Percentiles rank a stretch among this genome's conserved stretches.
Conservation (phyloP, 2,113 vertebrate species). For the Maccullochella peelii region DNA sequence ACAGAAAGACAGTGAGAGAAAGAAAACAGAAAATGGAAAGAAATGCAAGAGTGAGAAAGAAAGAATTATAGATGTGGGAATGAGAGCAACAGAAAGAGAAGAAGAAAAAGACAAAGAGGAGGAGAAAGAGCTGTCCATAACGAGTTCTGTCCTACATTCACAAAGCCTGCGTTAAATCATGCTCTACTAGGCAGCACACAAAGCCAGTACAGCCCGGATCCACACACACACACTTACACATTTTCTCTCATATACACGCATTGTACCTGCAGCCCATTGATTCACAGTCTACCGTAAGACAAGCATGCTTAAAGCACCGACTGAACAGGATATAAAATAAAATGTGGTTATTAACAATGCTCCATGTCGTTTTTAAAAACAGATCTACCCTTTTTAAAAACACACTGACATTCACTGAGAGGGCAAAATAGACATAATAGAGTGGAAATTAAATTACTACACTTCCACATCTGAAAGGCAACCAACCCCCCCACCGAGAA, state of each 20-base stretch:
- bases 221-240: conserved; percentile 23
- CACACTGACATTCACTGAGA: neutral
- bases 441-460: conserved; percentile 24
- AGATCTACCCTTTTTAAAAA: neutral
- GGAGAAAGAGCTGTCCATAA: conserved; percentile 52
- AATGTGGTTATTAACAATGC: conserved; percentile 8
- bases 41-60: conserved; percentile 3
- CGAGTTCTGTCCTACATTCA: conserved; percentile 74
- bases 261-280: conserved; percentile 37
- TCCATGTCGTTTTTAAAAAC: conserved; percentile 1
- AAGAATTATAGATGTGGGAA: neutral
- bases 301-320: neutral
- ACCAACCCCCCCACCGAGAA: neutral
- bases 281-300: conserved; percentile 6
- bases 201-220: conserved; percentile 14
- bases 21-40: conserved; percentile 6
- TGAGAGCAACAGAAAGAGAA: conserved; percentile 7
- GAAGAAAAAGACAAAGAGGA: conserved; percentile 37
- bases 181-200: conserved; percentile 56
- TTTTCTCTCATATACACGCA: conserved; percentile 16
- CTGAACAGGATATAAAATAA: conserved; percentile 10
- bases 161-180: conserved; percentile 66
- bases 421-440: conserved; percentile 27
- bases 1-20: conserved; percentile 14
- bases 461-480: conserved; percentile 26